A percentile compares a stretch with the other conserved stretches of the same genome.
Evolutionary conservation across 2,797 vertebrate genomes (phyloP).

Genomic region (Rhinatrema bivittatum): DNA sequence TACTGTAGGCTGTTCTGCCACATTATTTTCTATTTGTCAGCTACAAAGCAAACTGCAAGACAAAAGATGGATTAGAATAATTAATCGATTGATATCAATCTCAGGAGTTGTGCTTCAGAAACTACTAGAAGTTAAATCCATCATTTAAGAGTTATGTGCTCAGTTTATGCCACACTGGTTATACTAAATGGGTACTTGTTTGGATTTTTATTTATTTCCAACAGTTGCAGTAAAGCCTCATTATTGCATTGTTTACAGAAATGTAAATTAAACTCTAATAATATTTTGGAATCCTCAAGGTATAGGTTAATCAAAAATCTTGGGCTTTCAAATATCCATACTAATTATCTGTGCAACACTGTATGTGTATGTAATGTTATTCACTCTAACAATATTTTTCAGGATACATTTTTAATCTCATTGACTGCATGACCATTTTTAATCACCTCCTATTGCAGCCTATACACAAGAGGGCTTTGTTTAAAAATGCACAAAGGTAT

Average conservation of each 20-base stretch:
- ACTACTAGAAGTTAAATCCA: slow-evolving; percentile 1
- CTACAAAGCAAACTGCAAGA: no score
- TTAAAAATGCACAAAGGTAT: slow-evolving; percentile 76
- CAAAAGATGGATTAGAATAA: no score
- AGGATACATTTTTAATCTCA: slow-evolving; percentile 32
- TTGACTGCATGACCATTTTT: slow-evolving; percentile 39
- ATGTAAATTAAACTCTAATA: slow-evolving; percentile 28
- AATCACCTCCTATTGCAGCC: slow-evolving; percentile 22
- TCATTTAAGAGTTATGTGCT: neutral
- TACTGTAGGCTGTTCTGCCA: no score
- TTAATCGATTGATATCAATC: neutral
- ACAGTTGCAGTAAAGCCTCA: slow-evolving; percentile 12
- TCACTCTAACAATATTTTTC: slow-evolving; percentile 38
- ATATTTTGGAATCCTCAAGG: slow-evolving; percentile 22
- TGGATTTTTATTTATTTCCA: slow-evolving; percentile 26
- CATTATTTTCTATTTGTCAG: no score
- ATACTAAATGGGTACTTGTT: slow-evolving; percentile 18
- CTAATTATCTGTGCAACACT: slow-evolving; percentile 34
- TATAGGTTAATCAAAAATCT: slow-evolving; percentile 24
- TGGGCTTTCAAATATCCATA: slow-evolving; percentile 21
- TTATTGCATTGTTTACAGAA: slow-evolving; percentile 22
- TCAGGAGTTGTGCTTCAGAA: slow-evolving; percentile 2
- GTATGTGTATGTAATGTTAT: slow-evolving; percentile 28
- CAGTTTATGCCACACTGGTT: slow-evolving; percentile 9
- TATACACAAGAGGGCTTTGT: slow-evolving; percentile 54